Evolutionary conservation across 2,113 vertebrate genomes (phyloP).

Genomic region (Ameiurus melas): DNA sequence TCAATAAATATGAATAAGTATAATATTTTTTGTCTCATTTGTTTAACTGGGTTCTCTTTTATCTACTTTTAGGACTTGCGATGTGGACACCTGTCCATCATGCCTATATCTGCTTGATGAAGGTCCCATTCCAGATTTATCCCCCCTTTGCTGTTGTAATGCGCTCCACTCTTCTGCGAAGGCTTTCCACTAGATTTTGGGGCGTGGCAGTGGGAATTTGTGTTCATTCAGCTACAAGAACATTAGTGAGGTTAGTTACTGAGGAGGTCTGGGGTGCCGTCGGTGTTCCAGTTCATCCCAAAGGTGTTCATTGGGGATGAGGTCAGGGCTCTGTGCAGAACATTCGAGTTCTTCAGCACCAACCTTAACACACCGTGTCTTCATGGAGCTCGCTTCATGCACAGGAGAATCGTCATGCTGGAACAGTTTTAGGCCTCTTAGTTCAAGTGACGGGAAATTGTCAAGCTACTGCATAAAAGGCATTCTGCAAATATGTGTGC

Average conservation of each 20-base stretch:
- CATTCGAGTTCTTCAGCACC: neutral
- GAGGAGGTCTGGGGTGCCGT: too few relatives aligned
- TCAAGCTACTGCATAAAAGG: too few relatives aligned
- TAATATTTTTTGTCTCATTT: too few relatives aligned
- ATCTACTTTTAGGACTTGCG: too few relatives aligned
- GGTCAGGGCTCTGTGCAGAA: neutral
- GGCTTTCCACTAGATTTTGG: neutral
- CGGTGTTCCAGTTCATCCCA: neutral
- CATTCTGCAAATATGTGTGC: neutral
- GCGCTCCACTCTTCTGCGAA: neutral
- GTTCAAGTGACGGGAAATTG: neutral
- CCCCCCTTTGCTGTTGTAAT: neutral
- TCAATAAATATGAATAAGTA: too few relatives aligned
- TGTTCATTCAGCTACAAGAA: neutral
- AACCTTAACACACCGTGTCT: neutral
- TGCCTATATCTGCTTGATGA: neutral
- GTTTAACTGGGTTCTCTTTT: too few relatives aligned
- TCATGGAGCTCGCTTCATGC: neutral
- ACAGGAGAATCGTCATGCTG: neutral
- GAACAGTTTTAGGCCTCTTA: neutral
- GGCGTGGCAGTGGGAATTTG: neutral
- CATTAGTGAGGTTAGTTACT: too few relatives aligned
- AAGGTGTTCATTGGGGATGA: neutral
- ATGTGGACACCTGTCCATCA: neutral
- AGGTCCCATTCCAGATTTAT: neutral